Evolutionary conservation across 2,888 invertebrate species (phyloP), one percentile per base, ranked within the genome.

Genomic region (Lordiphosa andalusiaca): DNA sequence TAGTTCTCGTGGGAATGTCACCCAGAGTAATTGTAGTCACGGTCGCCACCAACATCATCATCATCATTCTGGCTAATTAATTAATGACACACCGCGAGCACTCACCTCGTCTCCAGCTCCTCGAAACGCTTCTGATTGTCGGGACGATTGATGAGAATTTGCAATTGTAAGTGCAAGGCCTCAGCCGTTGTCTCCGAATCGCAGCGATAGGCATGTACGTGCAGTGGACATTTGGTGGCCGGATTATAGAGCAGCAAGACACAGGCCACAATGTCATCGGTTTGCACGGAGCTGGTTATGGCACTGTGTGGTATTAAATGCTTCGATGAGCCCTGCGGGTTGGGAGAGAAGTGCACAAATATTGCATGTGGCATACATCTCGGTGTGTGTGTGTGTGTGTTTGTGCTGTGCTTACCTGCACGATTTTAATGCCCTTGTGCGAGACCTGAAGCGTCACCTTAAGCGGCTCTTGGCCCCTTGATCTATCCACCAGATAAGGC

Each of bases 271-370:
- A 98, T 94, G 87, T 99, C 98, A 53, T 95, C 96, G 59, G 95
- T 94, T 73, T 96, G 96, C 80, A 95, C 94, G 13, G 96, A 96
- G 87, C 95, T 96, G 42, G 98, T 96, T 87, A 98, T 95, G 87
- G 96, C 96, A 90, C 96, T 95, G 88, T 96, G 96, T 0, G 97
- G 97, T 69, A 98, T 96, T 90, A 97, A 95, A 89, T 98, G 98
- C 90, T 97, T 98, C 78, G 98, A 95, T 36, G 96, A 87, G 73
- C 90, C 90, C 90, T 90, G 64, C 10, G 10, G 16, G 36, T 30
- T 25, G 4, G 21, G 13, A 19, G 19, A 30, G 9, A 9, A n/a
- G 25, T 19, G 35, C 19, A 16, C 44, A 37, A 39, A 35, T 21
- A n/a, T 21, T 3, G 30, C 36, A 37, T 37, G 38, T 30, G 5